A percentile compares a stretch with the other conserved stretches of the same genome.
Conservation (phyloP, 2,113 vertebrate species). For the Heterotis niloticus region DNA sequence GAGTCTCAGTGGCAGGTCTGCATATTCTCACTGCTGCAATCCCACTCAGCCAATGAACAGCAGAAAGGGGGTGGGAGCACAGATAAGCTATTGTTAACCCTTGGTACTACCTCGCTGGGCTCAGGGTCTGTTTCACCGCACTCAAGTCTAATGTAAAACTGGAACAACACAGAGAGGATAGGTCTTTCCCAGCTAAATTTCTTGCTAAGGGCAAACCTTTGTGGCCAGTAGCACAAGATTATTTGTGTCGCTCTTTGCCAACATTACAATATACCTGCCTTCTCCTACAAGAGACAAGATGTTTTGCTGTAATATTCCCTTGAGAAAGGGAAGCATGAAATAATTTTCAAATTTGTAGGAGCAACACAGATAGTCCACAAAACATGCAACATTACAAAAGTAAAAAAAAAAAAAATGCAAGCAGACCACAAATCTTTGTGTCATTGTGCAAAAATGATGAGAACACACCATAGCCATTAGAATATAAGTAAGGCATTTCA, state of each 20-base stretch:
- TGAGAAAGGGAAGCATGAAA: no score
- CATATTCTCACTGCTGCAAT: neutral
- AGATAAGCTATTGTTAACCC: neutral
- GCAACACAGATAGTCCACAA: no score
- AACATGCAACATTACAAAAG: neutral
- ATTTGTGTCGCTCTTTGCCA: no score
- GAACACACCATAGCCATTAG: neutral
- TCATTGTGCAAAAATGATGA: conserved; percentile 11
- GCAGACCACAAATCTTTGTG: neutral
- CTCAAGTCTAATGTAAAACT: neutral
- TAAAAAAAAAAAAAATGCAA: neutral
- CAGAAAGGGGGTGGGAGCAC: conserved; percentile 11
- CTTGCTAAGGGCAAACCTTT: no score
- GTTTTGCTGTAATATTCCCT: no score
- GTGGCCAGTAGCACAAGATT: no score
- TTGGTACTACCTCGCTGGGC: neutral
- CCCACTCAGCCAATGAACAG: conserved; percentile 14
- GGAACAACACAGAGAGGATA: neutral
- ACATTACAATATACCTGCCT: no score
- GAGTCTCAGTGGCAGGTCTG: neutral
- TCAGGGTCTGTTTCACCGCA: neutral
- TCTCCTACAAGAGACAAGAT: no score
- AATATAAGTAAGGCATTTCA: neutral
- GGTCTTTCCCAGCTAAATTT: no score
- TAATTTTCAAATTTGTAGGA: no score